phyloP scores from a whole-genome alignment of 2,797 vertebrate species.

The Apogon hyalosoma region DNA sequence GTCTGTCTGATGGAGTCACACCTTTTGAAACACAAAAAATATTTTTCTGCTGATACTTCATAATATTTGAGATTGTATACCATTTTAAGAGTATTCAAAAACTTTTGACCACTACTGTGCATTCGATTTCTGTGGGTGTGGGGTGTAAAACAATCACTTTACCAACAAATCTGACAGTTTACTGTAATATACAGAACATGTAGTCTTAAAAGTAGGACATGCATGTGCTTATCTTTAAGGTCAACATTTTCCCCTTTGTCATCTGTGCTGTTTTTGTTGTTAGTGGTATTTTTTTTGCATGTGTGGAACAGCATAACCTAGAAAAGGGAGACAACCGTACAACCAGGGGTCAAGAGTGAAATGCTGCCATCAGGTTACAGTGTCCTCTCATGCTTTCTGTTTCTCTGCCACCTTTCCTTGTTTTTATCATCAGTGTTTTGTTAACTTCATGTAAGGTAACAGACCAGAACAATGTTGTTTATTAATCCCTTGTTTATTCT shows the following conservation, averaged over 20 bases:
- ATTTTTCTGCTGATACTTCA: too few species aligned
- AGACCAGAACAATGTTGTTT: conserved; percentile 49
- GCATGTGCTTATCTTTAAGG: neutral
- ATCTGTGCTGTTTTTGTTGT: neutral
- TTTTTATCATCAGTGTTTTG: conserved; percentile 10
- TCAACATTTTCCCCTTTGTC: neutral
- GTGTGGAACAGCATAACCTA: conserved; percentile 27
- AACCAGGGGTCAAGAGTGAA: conserved; percentile 59
- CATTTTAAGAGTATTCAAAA: too few species aligned
- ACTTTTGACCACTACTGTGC: too few species aligned
- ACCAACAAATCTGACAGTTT: conserved; percentile 9
- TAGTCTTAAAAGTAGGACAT: neutral
- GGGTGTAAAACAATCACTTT: neutral
- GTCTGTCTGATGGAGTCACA: too few species aligned
- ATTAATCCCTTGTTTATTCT: conserved; percentile 32
- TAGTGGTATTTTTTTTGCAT: conserved; percentile 2
- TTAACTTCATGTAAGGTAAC: conserved; percentile 55
- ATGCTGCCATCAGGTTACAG: conserved; percentile 44
- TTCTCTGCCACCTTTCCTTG: neutral
- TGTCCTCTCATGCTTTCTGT: conserved; percentile 17
- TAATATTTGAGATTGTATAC: too few species aligned
- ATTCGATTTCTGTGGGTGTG: too few species aligned
- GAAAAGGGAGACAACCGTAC: conserved; percentile 65
- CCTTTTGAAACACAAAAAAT: too few species aligned
- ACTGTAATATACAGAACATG: neutral